Evolutionary conservation across 2,888 invertebrate genomes (phyloP).

Genomic region (Drosophila meridiana): DNA sequence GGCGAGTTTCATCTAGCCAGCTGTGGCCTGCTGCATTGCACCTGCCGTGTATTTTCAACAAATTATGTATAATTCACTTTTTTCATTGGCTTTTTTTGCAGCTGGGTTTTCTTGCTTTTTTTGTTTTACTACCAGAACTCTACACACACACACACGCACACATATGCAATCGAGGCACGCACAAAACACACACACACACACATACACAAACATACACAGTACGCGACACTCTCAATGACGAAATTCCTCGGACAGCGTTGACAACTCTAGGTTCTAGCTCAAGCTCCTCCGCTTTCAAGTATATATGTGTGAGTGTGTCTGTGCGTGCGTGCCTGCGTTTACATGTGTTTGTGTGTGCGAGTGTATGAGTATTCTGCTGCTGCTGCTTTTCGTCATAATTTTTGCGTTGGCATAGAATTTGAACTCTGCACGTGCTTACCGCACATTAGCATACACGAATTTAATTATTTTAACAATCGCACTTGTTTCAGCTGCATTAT

Average conservation of each 20-base stretch:
- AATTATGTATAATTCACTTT: slow-evolving; percentile 69
- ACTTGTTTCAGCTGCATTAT: slow-evolving; percentile 45
- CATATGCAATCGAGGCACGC: slow-evolving; percentile 58
- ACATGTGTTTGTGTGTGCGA: slow-evolving; percentile 32
- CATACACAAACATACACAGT: slow-evolving; percentile 44
- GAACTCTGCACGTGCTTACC: slow-evolving; percentile 48
- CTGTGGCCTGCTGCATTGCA: slow-evolving; percentile 40
- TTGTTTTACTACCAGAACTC: slow-evolving; percentile 72
- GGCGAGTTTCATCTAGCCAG: slow-evolving; percentile 52
- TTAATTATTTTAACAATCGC: slow-evolving; percentile 48
- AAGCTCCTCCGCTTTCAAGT: slow-evolving; percentile 52
- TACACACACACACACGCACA: slow-evolving; percentile 57
- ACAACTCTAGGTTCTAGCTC: slow-evolving; percentile 78
- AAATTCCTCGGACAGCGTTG: slow-evolving; percentile 79
- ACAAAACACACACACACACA: slow-evolving; percentile 54
- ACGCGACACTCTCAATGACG: slow-evolving; percentile 80
- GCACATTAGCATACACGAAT: slow-evolving; percentile 31
- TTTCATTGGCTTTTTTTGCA: slow-evolving; percentile 45
- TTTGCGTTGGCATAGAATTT: slow-evolving; percentile 58
- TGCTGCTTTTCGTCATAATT: slow-evolving; percentile 71
- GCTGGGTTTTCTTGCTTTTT: slow-evolving; percentile 45
- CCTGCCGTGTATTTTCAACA: slow-evolving; percentile 45
- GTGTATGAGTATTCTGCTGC: slow-evolving; percentile 54
- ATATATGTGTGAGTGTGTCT: slow-evolving; percentile 29
- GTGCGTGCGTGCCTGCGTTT: slow-evolving; percentile 34